These are phyloP conservation scores for Drosophila engyochracea DNA, from an alignment of 2,888 invertebrate species.

Conservation along the genomic window DNA sequence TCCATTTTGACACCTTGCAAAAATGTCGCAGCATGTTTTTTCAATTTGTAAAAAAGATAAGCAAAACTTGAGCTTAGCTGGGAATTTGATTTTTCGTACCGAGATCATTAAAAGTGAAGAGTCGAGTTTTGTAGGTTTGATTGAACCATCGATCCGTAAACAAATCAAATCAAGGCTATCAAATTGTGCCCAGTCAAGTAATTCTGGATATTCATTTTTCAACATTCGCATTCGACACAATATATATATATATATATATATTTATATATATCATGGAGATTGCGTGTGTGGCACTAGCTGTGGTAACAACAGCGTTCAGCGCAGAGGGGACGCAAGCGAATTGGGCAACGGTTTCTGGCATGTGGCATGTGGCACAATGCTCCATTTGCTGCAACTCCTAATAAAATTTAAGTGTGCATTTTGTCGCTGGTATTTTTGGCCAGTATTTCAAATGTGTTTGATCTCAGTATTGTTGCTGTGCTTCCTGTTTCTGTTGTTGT, in stretches of 20 bases:
- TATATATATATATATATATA: not conserved
- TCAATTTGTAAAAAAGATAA: not conserved
- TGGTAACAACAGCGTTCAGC: not conserved
- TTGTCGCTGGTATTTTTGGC: conserved; percentile 51
- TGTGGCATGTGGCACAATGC: conserved; percentile 47
- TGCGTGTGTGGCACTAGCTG: not conserved
- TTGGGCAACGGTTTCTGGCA: conserved; percentile 59
- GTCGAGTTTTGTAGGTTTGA: not conserved
- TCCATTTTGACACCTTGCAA: not conserved
- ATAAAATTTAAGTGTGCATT: conserved; percentile 62
- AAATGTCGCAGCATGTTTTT: not conserved
- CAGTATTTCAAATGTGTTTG: conserved; percentile 61
- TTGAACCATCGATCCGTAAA: not conserved
- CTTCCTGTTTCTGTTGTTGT: conserved; percentile 2
- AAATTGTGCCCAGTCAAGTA: not conserved
- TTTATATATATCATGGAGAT: not conserved
- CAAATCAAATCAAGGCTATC: not conserved
- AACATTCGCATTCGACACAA: not conserved
- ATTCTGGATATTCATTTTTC: not conserved
- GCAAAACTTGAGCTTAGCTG: too few species aligned
- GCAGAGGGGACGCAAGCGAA: conserved; percentile 19
- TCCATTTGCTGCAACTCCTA: conserved; percentile 64
- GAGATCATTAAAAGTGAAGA: not conserved
- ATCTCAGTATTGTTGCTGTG: conserved; percentile 34
- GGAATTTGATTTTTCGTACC: not conserved